Base-by-base conservation (phyloP, 2,113 vertebrate species). In the Cavia aperea region DNA sequence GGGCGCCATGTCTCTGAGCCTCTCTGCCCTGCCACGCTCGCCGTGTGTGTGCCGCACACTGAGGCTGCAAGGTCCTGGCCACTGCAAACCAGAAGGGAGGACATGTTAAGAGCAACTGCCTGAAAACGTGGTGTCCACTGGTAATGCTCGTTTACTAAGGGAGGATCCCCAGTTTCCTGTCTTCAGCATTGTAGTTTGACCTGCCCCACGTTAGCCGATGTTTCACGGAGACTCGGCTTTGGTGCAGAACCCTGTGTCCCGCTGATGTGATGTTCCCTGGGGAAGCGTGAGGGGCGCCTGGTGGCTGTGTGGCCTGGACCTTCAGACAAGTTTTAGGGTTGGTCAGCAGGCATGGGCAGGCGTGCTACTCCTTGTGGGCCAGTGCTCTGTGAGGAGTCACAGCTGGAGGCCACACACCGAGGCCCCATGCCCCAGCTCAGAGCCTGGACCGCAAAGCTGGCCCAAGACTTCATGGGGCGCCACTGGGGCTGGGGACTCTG, bases 61-160 rank as follows among this genome's bases (percentile, higher is more conserved):
- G 65, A 19, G 43, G 49, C 62, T 13, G 6, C 16, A 24, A 78
- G 4, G 36, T 2, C 73, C 23, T 29, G 36, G 54, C 63, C 1
- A 0, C 26, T 70, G 23, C 3, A 0, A 2, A 16, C 4, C 5
- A 3, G 62, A 0, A 1, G 2, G 24, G 0, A 11, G 16, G 66
- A 33, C 18, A 19, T 9, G 3, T 43, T 14, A 12, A 5, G 33
- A 60, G 62, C 2, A 9, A 63, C 24, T 63, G 26, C 24, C 7
- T 31, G 77, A 72, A 63, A 31, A 19, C 1, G 4, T 19, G n/a
- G 23, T 2, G 10, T 8, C 39, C 24, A 14, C 16, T 36, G 14
- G 18, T 43, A 3, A 2, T 39, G 39, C 39, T 39, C 39, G 49
- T 51, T 51, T 51, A 51, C 49, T 51, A 51, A 51, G 49, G 49